Conservation (phyloP, 2,888 invertebrate genomes). For the Pachliopta kotzebuea region DNA sequence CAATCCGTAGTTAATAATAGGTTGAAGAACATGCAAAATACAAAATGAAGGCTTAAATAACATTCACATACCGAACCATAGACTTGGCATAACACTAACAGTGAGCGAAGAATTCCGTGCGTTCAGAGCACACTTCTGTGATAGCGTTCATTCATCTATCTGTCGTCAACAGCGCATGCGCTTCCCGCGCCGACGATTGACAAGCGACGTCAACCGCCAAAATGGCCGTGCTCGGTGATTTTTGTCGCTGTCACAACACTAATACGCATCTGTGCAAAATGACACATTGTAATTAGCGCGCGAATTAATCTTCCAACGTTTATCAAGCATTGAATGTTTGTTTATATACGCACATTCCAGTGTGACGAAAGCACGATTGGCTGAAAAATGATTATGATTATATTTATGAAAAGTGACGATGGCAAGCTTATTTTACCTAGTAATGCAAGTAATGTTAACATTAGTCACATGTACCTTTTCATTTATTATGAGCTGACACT, state of each 20-base stretch:
- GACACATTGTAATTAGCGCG: slow-evolving; percentile 27
- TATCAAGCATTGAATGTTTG: slow-evolving; percentile 17
- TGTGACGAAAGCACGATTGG: slow-evolving; percentile 1
- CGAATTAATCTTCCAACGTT: slow-evolving; percentile 26
- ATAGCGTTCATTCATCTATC: slow-evolving; percentile 61
- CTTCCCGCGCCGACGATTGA: slow-evolving; percentile 33
- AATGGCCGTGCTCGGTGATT: slow-evolving; percentile 22
- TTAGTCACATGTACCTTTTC: no score
- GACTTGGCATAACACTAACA: slow-evolving; percentile 18
- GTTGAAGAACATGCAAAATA: background rate
- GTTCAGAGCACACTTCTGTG: slow-evolving; percentile 15
- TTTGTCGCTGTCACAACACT: slow-evolving; percentile 28
- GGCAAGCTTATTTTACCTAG: no score
- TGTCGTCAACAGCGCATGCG: slow-evolving; percentile 43
- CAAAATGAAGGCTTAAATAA: slow-evolving; percentile 23
- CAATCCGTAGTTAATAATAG: slow-evolving; percentile 1
- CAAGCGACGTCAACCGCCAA: slow-evolving; percentile 22
- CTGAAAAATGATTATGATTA: background rate
- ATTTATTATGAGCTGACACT: no score
- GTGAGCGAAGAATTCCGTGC: slow-evolving; percentile 16
- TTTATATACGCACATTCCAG: background rate
- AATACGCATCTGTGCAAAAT: slow-evolving; percentile 27
- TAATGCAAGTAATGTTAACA: no score
- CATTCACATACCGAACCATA: slow-evolving; percentile 21
- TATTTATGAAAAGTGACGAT: no score